Evolutionary conservation across 2,797 vertebrate genomes (phyloP).

Genomic region (Etheostoma perlongum): DNA sequence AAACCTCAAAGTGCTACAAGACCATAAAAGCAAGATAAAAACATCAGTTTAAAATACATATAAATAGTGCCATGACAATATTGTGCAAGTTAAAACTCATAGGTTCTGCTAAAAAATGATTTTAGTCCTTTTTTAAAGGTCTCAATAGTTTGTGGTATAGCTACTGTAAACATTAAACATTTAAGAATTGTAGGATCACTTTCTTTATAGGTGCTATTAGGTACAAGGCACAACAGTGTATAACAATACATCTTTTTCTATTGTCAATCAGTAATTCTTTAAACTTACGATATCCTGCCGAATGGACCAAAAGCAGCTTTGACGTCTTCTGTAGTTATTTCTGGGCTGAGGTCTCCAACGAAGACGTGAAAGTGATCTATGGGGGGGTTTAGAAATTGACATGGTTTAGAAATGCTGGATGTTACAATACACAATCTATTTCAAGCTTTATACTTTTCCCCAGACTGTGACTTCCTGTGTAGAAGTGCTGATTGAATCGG

Average conservation of each 20-base stretch:
- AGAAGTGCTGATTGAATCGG: not conserved
- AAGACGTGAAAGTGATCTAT: slow-evolving; percentile 99
- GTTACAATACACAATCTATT: not conserved
- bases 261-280: not conserved
- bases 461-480: not conserved
- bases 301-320: slow-evolving; percentile 97
- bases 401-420: not conserved
- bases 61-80: too few relatives aligned
- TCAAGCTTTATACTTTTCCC: not conserved
- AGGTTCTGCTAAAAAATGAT: too few relatives aligned
- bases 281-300: slow-evolving; percentile 98
- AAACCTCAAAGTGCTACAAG: too few relatives aligned
- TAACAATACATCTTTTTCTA: not conserved
- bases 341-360: slow-evolving; percentile 97
- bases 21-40: too few relatives aligned
- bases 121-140: too few relatives aligned
- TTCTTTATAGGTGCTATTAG: not conserved
- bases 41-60: too few relatives aligned
- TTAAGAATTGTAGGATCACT: not conserved
- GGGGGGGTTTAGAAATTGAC: not conserved
- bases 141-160: too few relatives aligned
- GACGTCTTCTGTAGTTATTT: slow-evolving; percentile 99
- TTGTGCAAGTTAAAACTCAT: too few relatives aligned
- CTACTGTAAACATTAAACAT: not conserved
- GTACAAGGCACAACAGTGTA: not conserved